Percentiles rank a stretch among this genome's conserved stretches.
These are phyloP conservation scores for Epinephelus malabaricus DNA, from an alignment of 2,797 vertebrate genomes.

Conservation along the genomic window DNA sequence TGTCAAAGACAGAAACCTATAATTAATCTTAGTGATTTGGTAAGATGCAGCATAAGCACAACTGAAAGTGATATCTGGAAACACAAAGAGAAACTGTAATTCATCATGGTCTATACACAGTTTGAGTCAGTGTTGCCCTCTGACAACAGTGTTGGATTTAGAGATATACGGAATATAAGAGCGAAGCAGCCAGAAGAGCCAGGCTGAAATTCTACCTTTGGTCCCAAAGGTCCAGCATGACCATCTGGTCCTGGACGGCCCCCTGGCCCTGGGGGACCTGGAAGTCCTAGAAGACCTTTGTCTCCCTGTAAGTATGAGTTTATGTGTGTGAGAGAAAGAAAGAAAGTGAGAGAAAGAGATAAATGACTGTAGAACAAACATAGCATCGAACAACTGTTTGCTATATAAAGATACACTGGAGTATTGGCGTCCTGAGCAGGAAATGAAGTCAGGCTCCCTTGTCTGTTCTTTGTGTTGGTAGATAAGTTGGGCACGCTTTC, in stretches of 20 bases:
- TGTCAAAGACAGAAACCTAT: slow-evolving; percentile 53
- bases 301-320: slow-evolving; percentile 64
- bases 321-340: not conserved
- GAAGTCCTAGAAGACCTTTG: slow-evolving; percentile 85
- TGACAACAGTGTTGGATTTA: not conserved
- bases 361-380: too few relatives aligned
- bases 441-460: too few relatives aligned
- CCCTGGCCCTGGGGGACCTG: slow-evolving; percentile 80
- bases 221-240: slow-evolving; percentile 62
- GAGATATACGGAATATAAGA: not conserved
- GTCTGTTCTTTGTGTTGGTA: too few relatives aligned
- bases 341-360: not conserved
- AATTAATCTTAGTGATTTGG: slow-evolving; percentile 18
- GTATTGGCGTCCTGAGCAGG: too few relatives aligned
- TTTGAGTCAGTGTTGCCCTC: not conserved
- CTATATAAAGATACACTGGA: too few relatives aligned
- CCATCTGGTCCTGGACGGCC: slow-evolving; percentile 70
- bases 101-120: slow-evolving; percentile 9
- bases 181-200: not conserved
- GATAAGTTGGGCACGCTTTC: too few relatives aligned
- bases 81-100: slow-evolving; percentile 8
- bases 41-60: slow-evolving; percentile 11
- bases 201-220: slow-evolving; percentile 74
- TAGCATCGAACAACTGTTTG: too few relatives aligned
- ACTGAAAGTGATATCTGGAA: not conserved